Base-by-base conservation (phyloP, 2,888 invertebrate genomes). In the Orchestes rusci region DNA sequence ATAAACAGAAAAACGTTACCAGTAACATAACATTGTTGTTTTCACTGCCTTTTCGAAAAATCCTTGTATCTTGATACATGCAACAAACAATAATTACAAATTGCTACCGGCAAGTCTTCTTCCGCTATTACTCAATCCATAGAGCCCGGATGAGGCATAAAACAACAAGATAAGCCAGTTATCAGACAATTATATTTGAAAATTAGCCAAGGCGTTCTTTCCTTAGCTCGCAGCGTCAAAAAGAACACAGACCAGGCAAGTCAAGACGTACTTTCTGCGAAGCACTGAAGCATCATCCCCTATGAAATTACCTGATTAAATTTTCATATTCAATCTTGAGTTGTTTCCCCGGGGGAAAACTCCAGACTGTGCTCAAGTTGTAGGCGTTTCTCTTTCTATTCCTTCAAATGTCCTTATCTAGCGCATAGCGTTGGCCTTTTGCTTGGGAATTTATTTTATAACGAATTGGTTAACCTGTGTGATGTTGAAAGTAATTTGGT, bases 291-390 rank as follows among this genome's bases (percentile, higher is more conserved):
- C 66, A 65, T 67, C 66, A 68, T 70, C 72, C 74, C 74, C 74
- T 74, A 76, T 76, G 75, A 77, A 77, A 77, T 77, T 76, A 76
- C 74, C 73, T 73, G 74, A 80, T 81, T 80, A 80, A 80, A 80
- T 76, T 81, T 81, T 81, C 80, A 81, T 80, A 80, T 80, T 81
- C 80, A 81, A 81, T 81, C 79, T 79, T 77, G 77, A 74, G 72
- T 74, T 76, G 75, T 75, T 75, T 76, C 74, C 76, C 70, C 71
- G 68, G 69, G 74, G 75, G 75, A 74, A 65, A 57, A 53, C 57
- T 56, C 59, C 55, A 55, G 55, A 56, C 59, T 56, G 60, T 51
- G 53, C 49, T 56, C 53, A 52, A 55, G 52, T 56, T 53, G 54
- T 51, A 50, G 52, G 52, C n/a, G 53, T 50, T 56, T 56, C 53